Percentiles rank a stretch among this genome's conserved stretches.
Conservation (phyloP, 2,113 vertebrate genomes). For the Shinisaurus crocodilurus region DNA sequence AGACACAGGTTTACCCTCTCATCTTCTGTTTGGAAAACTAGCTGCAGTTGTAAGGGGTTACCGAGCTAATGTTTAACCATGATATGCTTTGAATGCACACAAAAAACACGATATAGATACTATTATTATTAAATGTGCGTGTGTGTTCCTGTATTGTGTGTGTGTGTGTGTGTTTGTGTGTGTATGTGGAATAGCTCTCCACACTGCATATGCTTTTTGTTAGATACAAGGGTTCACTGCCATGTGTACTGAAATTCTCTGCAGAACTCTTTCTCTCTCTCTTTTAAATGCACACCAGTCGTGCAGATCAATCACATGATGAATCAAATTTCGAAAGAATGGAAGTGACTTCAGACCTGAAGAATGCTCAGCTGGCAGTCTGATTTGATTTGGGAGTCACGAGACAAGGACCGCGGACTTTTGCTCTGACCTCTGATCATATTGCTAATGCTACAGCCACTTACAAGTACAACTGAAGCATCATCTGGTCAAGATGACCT, state of each 20-base stretch:
- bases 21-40: neutral
- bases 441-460: constrained; percentile 28
- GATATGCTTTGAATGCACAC: neutral
- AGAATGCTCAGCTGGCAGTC: constrained; percentile 82
- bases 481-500: constrained; percentile 51
- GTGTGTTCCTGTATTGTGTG: too few species aligned
- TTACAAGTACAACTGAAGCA: constrained; percentile 25
- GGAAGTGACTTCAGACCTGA: constrained; percentile 84
- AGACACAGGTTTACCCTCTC: neutral
- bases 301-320: constrained; percentile 68
- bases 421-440: constrained; percentile 75
- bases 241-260: constrained; percentile 65
- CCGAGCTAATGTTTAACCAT: neutral
- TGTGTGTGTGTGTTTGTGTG: too few species aligned
- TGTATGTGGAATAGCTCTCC: too few species aligned
- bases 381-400: constrained; percentile 84
- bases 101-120: neutral
- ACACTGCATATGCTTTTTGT: constrained; percentile 49
- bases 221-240: constrained; percentile 69
- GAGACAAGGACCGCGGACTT: constrained; percentile 71
- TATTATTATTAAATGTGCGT: too few species aligned
- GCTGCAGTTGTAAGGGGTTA: neutral
- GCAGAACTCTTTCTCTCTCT: constrained; percentile 46
- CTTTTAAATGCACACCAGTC: constrained; percentile 36
- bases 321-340: constrained; percentile 67